phyloP scores from a whole-genome alignment of 2,113 vertebrate species.

The Psophia crepitans region DNA sequence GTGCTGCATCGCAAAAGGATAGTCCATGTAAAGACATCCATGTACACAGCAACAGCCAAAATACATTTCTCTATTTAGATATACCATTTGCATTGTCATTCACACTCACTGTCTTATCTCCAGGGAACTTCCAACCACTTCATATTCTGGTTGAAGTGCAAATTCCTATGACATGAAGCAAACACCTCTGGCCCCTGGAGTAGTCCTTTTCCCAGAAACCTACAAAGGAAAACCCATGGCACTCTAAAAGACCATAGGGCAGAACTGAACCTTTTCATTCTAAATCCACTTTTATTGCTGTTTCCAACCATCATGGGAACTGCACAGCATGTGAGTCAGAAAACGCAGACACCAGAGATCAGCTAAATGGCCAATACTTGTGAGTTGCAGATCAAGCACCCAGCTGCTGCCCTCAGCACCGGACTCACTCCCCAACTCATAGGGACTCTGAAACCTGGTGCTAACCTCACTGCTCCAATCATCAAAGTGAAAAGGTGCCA shows the following conservation, averaged over 20 bases:
- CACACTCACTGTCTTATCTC: not conserved
- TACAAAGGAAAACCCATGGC: not conserved
- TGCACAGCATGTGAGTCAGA: not conserved
- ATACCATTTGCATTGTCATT: not conserved
- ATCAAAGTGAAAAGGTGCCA: not conserved
- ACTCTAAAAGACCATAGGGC: not conserved
- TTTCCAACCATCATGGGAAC: slow-evolving; percentile 52
- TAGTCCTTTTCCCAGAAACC: slow-evolving; percentile 14
- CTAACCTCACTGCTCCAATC: not conserved
- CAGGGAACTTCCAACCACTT: not conserved
- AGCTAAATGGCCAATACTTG: slow-evolving; percentile 52
- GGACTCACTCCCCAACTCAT: not conserved
- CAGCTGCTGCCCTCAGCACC: slow-evolving; percentile 45
- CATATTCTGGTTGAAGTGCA: not conserved
- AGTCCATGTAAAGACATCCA: not conserved
- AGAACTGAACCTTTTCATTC: slow-evolving; percentile 26
- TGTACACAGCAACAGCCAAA: not conserved
- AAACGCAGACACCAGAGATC: slow-evolving; percentile 31
- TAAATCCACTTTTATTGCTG: slow-evolving; percentile 22
- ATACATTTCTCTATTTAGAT: not conserved
- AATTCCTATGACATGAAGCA: not conserved
- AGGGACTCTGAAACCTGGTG: not conserved
- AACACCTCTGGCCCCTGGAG: not conserved
- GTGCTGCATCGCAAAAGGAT: not conserved
- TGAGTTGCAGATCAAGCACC: slow-evolving; percentile 10